Evolutionary conservation across 2,113 vertebrate species (phyloP).

Genomic region (Beaufortia kweichowensis): DNA sequence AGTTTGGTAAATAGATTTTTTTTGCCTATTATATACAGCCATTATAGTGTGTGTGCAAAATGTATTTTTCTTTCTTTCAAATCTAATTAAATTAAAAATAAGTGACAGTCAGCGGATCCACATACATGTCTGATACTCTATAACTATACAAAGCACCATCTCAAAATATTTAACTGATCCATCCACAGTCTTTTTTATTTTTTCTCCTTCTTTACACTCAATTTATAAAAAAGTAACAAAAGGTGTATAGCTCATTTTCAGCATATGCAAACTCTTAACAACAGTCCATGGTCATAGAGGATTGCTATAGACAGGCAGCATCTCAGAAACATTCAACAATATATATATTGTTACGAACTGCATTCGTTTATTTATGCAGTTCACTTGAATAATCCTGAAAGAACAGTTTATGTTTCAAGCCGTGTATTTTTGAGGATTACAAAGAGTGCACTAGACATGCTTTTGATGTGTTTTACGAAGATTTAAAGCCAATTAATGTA

Average conservation of each 20-base stretch:
- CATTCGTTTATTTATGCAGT: slow-evolving; percentile 27
- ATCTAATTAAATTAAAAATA: slow-evolving; percentile 78
- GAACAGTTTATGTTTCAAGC: slow-evolving; percentile 22
- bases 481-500: slow-evolving; percentile 16
- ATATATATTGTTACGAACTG: slow-evolving; percentile 42
- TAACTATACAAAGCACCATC: slow-evolving; percentile 80
- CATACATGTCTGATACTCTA: slow-evolving; percentile 72
- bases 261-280: slow-evolving; percentile 70
- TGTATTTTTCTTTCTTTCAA: slow-evolving; percentile 46
- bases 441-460: slow-evolving; percentile 38
- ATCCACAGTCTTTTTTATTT: slow-evolving; percentile 44
- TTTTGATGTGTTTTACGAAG: slow-evolving; percentile 23
- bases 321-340: slow-evolving; percentile 72
- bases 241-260: slow-evolving; percentile 56
- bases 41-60: slow-evolving; percentile 61
- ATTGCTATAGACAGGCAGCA: slow-evolving; percentile 73
- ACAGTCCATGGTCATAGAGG: slow-evolving; percentile 76
- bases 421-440: slow-evolving; percentile 42
- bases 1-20: slow-evolving; percentile 59
- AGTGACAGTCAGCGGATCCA: slow-evolving; percentile 75
- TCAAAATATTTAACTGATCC: slow-evolving; percentile 63
- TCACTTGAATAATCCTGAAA: slow-evolving; percentile 34
- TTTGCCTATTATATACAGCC: slow-evolving; percentile 59
- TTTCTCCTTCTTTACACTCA: slow-evolving; percentile 57
- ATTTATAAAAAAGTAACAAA: slow-evolving; percentile 54